Evolutionary conservation across 2,797 vertebrate species (phyloP).

Genomic region (Protonibea diacanthus): DNA sequence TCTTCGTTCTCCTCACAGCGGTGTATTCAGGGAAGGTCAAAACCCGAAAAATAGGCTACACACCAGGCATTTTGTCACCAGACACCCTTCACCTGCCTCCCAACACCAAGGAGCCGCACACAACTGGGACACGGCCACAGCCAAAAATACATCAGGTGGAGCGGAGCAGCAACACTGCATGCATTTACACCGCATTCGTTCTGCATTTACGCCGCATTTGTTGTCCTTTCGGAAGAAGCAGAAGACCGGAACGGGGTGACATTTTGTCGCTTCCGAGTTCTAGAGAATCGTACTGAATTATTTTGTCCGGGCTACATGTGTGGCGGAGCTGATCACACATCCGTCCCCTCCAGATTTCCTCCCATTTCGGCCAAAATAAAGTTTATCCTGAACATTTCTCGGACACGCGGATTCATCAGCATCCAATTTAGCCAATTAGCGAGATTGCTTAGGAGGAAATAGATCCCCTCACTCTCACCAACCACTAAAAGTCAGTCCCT

Average conservation of each 20-base stretch:
- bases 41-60: constrained; percentile 76
- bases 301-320: neutral
- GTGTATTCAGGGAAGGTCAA: constrained; percentile 69
- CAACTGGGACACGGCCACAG: constrained; percentile 65
- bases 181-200: constrained; percentile 42
- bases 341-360: neutral
- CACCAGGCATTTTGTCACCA: constrained; percentile 70
- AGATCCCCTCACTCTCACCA: no score
- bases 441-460: neutral
- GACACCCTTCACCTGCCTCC: constrained; percentile 73
- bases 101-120: constrained; percentile 44
- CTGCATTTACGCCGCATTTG: constrained; percentile 58
- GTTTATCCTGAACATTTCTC: neutral
- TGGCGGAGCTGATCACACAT: neutral
- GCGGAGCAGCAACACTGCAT: constrained; percentile 24
- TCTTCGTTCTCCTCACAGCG: constrained; percentile 69
- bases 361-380: neutral
- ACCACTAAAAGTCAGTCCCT: no score
- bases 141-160: constrained; percentile 66
- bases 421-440: neutral
- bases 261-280: constrained; percentile 37
- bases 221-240: constrained; percentile 41
- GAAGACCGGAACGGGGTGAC: constrained; percentile 46
- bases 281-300: constrained; percentile 2
- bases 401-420: neutral